A percentile compares a stretch with the other conserved stretches of the same genome.
These are phyloP conservation scores for Motacilla tschutschensis DNA, from an alignment of 2,113 vertebrate species.

Conservation along the genomic window DNA sequence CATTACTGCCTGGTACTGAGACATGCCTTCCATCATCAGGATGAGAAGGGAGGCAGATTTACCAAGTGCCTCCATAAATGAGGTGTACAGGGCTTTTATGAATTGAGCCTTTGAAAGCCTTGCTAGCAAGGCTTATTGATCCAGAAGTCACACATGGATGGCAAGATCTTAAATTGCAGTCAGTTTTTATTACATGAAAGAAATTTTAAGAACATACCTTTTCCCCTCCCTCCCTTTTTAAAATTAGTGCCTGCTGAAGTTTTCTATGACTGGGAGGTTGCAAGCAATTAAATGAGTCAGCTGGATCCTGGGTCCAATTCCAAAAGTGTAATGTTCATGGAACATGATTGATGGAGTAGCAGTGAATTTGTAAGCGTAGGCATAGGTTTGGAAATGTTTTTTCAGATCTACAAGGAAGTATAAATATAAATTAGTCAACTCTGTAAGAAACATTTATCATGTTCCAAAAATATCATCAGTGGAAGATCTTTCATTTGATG, in stretches of 20 bases:
- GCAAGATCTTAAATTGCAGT: conserved; percentile 52
- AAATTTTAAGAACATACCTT: conserved; percentile 29
- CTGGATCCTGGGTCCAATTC: background rate
- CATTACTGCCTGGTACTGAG: background rate
- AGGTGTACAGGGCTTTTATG: background rate
- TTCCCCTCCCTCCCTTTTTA: background rate
- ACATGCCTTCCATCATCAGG: background rate
- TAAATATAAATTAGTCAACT: background rate
- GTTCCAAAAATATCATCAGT: background rate
- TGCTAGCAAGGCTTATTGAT: conserved; percentile 50
- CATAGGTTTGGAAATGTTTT: background rate
- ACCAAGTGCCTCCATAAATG: background rate
- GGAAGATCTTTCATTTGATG: background rate
- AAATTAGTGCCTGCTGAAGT: conserved; percentile 37
- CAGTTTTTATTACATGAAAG: conserved; percentile 59
- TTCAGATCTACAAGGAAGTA: background rate
- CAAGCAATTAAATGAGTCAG: conserved; percentile 6
- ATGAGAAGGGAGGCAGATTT: conserved; percentile 4
- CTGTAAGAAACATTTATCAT: background rate
- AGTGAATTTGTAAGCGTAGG: background rate
- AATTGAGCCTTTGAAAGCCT: conserved; percentile 45
- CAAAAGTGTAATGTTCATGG: background rate
- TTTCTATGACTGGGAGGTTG: conserved; percentile 20
- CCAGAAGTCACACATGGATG: conserved; percentile 28
- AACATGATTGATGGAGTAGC: background rate